Evolutionary conservation across 2,113 vertebrate genomes (phyloP).

Genomic region (Pandion haliaetus): DNA sequence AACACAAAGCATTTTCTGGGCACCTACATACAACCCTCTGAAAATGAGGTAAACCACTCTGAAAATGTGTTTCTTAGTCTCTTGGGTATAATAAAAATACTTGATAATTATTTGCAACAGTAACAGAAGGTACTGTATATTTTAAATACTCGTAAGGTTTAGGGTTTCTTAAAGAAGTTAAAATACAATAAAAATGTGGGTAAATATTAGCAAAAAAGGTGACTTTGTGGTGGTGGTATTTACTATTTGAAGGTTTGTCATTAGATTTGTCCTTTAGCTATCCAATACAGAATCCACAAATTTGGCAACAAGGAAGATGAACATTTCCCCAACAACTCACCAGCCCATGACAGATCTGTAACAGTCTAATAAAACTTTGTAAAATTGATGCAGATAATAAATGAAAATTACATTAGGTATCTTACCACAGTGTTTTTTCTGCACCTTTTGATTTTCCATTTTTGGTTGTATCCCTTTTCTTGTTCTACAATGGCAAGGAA

Average conservation of each 20-base stretch:
- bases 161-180: background rate
- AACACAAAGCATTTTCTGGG: background rate
- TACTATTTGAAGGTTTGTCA: background rate
- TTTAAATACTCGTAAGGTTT: background rate
- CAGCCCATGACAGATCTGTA: background rate
- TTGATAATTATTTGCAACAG: background rate
- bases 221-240: background rate
- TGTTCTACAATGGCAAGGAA: constrained; percentile 44
- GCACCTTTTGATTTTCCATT: constrained; percentile 59
- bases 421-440: constrained; percentile 71
- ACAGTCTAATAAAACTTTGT: background rate
- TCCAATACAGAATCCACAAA: background rate
- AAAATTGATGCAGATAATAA: background rate
- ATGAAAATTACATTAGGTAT: background rate
- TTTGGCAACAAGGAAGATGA: background rate
- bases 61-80: background rate
- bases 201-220: background rate
- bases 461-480: background rate
- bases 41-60: background rate
- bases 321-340: background rate
- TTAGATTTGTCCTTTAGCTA: background rate
- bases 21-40: background rate
- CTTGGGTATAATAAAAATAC: background rate
- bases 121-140: background rate
- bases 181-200: background rate